phyloP scores from a whole-genome alignment of 2,888 invertebrate species.

The Caenorhabditis imperialis region DNA sequence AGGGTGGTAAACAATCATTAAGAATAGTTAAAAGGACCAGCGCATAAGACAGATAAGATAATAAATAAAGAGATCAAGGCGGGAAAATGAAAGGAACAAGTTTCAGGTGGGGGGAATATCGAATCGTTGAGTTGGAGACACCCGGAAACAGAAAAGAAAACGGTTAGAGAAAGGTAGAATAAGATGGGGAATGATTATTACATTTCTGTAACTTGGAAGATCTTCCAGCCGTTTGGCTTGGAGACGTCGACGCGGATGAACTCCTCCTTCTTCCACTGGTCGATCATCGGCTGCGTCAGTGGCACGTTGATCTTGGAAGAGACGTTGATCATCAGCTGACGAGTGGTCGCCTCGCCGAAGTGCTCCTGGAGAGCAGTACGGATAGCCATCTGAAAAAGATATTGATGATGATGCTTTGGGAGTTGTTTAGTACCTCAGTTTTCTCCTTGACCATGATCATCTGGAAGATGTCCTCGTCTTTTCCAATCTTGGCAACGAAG shows the following conservation, averaged over 20 bases:
- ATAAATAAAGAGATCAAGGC: not conserved
- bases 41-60: not conserved
- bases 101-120: not conserved
- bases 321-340: slow-evolving; percentile 10
- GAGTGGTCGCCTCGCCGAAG: not conserved
- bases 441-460: slow-evolving; percentile 10
- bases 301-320: slow-evolving; percentile 28
- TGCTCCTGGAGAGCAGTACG: slow-evolving; percentile 10
- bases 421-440: slow-evolving; percentile 21
- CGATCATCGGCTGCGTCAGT: slow-evolving; percentile 25
- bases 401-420: not conserved
- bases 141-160: not conserved
- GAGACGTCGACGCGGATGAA: slow-evolving; percentile 21
- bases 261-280: slow-evolving; percentile 25
- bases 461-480: slow-evolving; percentile 6
- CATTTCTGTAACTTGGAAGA: not conserved
- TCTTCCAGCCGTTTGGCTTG: slow-evolving; percentile 19
- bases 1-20: no score
- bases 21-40: no score
- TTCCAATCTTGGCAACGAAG: slow-evolving; percentile 10
- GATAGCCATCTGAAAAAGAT: slow-evolving; percentile 19
- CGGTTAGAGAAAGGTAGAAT: no score
- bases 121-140: not conserved
- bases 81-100: no score
- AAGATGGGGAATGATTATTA: not conserved